Conservation (phyloP, 2,888 invertebrate genomes). For the Drosophila hamatofila region DNA sequence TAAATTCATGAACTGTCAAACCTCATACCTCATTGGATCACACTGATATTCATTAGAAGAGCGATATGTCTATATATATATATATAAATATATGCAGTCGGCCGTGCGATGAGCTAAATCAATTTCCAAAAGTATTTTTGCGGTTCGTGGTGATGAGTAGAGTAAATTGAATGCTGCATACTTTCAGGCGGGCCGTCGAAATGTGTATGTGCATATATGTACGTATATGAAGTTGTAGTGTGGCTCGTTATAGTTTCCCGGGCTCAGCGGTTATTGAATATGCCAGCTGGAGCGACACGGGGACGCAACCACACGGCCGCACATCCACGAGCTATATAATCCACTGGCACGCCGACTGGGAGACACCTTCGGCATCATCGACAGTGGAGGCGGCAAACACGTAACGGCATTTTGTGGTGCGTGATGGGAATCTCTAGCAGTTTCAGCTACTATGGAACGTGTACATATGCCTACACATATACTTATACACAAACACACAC, state of each 20-base stretch:
- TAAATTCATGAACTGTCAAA: slow-evolving; percentile 21
- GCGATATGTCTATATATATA: not conserved
- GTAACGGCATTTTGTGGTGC: slow-evolving; percentile 78
- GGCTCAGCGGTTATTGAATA: slow-evolving; percentile 72
- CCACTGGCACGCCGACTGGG: slow-evolving; percentile 51
- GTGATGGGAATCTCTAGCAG: slow-evolving; percentile 71
- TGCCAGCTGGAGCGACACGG: slow-evolving; percentile 54
- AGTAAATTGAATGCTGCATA: slow-evolving; percentile 72
- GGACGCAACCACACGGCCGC: slow-evolving; percentile 35
- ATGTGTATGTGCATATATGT: slow-evolving; percentile 21
- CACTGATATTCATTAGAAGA: not conserved
- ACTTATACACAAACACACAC: slow-evolving; percentile 17
- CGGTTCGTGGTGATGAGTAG: slow-evolving; percentile 47
- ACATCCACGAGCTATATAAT: slow-evolving; percentile 47
- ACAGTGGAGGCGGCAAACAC: slow-evolving; percentile 69
- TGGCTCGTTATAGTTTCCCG: slow-evolving; percentile 26
- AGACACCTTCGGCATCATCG: slow-evolving; percentile 48
- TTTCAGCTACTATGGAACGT: slow-evolving; percentile 58
- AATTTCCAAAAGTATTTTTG: slow-evolving; percentile 66
- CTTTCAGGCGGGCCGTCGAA: slow-evolving; percentile 60
- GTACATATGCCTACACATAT: slow-evolving; percentile 72
- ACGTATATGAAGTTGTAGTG: slow-evolving; percentile 4
- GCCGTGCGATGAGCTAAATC: slow-evolving; percentile 53
- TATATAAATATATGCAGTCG: slow-evolving; percentile 18
- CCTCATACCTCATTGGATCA: slow-evolving; percentile 11